Percentiles rank a stretch among this genome's conserved stretches.
These are phyloP conservation scores for Limnephilus rhombicus DNA, from an alignment of 2,888 invertebrate genomes.

Conservation along the genomic window DNA sequence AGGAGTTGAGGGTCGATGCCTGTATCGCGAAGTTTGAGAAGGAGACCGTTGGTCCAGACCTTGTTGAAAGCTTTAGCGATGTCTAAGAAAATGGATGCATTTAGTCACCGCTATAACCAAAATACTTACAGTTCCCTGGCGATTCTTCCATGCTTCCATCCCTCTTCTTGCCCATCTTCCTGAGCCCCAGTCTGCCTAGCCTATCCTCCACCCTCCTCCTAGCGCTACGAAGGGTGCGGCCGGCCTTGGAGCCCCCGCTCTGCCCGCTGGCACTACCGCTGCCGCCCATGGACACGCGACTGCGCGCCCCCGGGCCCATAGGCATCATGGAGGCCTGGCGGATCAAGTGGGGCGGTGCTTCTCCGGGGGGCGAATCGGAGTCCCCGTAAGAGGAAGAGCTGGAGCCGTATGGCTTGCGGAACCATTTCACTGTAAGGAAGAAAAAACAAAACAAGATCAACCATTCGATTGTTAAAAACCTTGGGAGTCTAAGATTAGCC, in stretches of 20 bases:
- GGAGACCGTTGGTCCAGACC: no score
- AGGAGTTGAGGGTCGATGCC: no score
- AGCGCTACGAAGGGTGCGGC: conserved; percentile 86
- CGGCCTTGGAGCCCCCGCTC: conserved; percentile 71
- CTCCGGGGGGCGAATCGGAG: conserved; percentile 65
- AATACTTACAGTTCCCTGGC: conserved; percentile 83
- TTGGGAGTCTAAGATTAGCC: neutral
- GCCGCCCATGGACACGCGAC: conserved; percentile 12
- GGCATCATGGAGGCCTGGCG: conserved; percentile 74
- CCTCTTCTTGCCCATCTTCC: conserved; percentile 92
- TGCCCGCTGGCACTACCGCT: conserved; percentile 28
- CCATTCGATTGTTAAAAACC: neutral
- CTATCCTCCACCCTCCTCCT: conserved; percentile 94
- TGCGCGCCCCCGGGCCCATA: conserved; percentile 42
- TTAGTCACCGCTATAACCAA: no score
- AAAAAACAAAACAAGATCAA: neutral
- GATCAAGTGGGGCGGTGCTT: conserved; percentile 70
- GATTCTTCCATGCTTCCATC: conserved; percentile 93
- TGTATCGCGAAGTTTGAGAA: no score
- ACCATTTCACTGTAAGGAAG: conserved; percentile 78
- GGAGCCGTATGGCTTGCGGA: conserved; percentile 71
- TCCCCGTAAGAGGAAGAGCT: conserved; percentile 66
- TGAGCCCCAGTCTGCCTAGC: conserved; percentile 88
- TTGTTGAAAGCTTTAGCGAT: no score
- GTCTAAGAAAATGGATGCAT: no score